Conservation (phyloP, 2,888 invertebrate species). For the Catocala nupta region DNA sequence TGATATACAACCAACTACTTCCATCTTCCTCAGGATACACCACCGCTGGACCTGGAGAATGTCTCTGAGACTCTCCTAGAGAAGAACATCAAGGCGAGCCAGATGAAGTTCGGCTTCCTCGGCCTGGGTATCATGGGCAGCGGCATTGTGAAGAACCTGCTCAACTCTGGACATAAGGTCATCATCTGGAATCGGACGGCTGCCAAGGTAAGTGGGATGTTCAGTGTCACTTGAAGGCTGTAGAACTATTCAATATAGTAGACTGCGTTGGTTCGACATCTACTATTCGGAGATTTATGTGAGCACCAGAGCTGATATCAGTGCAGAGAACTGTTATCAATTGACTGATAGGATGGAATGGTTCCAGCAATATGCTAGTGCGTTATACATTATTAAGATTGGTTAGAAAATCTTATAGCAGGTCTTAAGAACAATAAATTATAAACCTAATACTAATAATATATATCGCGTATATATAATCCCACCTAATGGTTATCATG, state of each 20-base stretch:
- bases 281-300: too few species aligned
- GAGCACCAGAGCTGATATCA: too few species aligned
- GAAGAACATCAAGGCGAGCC: slow-evolving; percentile 95
- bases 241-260: not conserved
- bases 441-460: too few species aligned
- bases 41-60: slow-evolving; percentile 92
- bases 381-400: too few species aligned
- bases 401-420: too few species aligned
- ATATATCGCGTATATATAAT: too few species aligned
- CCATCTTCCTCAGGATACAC: slow-evolving; percentile 88
- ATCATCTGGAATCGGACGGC: slow-evolving; percentile 97
- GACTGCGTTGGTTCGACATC: too few species aligned
- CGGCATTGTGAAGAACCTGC: slow-evolving; percentile 97
- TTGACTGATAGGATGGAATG: not conserved
- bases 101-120: slow-evolving; percentile 96
- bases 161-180: slow-evolving; percentile 97
- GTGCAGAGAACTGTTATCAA: not conserved
- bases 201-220: slow-evolving; percentile 91
- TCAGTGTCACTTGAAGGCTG: slow-evolving; percentile 29
- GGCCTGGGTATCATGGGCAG: slow-evolving; percentile 98
- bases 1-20: not conserved
- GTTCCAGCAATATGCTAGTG: too few species aligned
- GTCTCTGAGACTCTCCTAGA: slow-evolving; percentile 92
- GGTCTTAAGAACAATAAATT: too few species aligned
- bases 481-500: too few species aligned